phyloP scores from a whole-genome alignment of 2,797 vertebrate species.

The Lepidocolaptes lacrymiger region DNA sequence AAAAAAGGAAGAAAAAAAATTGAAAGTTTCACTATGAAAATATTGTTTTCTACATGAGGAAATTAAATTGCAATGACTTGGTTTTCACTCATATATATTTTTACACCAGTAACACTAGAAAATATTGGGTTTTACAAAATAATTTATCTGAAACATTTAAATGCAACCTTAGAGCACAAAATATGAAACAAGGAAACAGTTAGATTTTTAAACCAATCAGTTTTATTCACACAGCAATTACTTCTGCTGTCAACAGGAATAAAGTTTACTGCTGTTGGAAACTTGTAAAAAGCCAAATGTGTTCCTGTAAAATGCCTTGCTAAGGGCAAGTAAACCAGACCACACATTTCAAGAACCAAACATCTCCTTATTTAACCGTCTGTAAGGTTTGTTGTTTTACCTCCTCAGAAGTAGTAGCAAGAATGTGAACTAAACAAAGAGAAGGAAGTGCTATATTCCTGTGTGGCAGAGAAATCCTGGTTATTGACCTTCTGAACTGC shows the following conservation, averaged over 20 bases:
- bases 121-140: background rate
- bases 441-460: background rate
- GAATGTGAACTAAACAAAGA: background rate
- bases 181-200: background rate
- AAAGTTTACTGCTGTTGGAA: slow-evolving; percentile 52
- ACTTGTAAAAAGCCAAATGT: slow-evolving; percentile 53
- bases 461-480: background rate
- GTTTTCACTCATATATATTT: background rate
- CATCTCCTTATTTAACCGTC: background rate
- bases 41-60: background rate
- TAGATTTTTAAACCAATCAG: slow-evolving; percentile 27
- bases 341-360: background rate
- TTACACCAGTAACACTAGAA: background rate
- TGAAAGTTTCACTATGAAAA: background rate
- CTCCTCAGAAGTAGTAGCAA: background rate
- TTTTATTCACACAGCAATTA: slow-evolving; percentile 60
- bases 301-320: slow-evolving; percentile 46
- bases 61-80: background rate
- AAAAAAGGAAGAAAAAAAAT: background rate
- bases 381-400: background rate
- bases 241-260: slow-evolving; percentile 56
- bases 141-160: background rate
- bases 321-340: slow-evolving; percentile 42
- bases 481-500: background rate
- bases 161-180: background rate